phyloP scores from a whole-genome alignment of 2,888 invertebrate species.

The Polydrusus cervinus region DNA sequence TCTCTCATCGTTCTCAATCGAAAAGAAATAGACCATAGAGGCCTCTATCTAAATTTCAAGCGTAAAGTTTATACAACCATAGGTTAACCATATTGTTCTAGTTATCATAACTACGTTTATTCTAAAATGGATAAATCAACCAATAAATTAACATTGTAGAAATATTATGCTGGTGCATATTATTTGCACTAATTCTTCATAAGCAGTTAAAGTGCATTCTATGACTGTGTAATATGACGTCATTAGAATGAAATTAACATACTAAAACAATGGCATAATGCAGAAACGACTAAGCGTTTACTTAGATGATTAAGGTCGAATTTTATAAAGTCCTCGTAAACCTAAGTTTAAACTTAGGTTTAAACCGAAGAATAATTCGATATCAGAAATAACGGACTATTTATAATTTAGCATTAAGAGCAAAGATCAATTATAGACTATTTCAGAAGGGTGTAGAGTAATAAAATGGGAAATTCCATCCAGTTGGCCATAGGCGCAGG shows the following conservation, averaged over 20 bases:
- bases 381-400: too few species aligned
- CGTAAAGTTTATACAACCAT: neutral
- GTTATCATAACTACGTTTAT: neutral
- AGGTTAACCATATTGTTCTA: neutral
- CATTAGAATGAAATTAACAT: neutral
- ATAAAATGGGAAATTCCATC: too few species aligned
- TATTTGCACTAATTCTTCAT: neutral
- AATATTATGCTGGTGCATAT: neutral
- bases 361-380: too few species aligned
- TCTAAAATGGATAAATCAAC: neutral
- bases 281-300: neutral
- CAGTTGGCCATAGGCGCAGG: too few species aligned
- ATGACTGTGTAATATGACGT: neutral
- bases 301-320: too few species aligned
- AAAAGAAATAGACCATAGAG: too few species aligned
- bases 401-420: too few species aligned
- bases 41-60: neutral
- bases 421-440: too few species aligned
- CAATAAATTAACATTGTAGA: slow-evolving; percentile 3
- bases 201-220: neutral
- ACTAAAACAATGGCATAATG: neutral
- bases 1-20: too few species aligned
- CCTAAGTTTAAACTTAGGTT: too few species aligned
- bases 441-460: too few species aligned
- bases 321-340: too few species aligned